Evolutionary conservation across 2,888 invertebrate species (phyloP), one percentile per base, ranked within the genome.

Genomic region (Chironomus riparius): DNA sequence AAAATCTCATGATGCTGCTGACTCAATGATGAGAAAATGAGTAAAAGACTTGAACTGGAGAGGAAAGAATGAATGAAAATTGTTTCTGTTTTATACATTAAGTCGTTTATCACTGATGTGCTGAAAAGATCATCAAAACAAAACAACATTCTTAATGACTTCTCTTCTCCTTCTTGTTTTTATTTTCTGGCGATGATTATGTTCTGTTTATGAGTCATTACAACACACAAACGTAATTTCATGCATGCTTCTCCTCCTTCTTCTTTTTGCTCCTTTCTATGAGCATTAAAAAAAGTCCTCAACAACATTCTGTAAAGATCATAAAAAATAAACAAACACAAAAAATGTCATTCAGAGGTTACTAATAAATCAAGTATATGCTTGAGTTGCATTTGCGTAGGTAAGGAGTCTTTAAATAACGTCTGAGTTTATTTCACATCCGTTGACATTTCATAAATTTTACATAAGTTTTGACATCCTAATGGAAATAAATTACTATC

Each of bases 21-120:
- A 38, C 38, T 38, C 38, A 56, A 56, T 15, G 18, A 18, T 18
- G 15, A 56, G 15, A 56, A 50, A 56, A 56, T 56, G 56, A 56
- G 56, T 7, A 15, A 13, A 21, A 21, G 21, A 68, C 38, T 13
- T 68, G 47, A 47, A 7, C 6, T 28, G 28, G 38, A 68, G 38
- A 68, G 68, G 28, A 28, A 15, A 28, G 47, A 38, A 21, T 21
- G 22, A 71, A 72, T 21, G 62, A 72, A 72, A 62, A 72, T 50
- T 22, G 56, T 56, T 68, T 72, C 72, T 72, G 72, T 62, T 72
- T 61, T 72, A 72, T 61, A 28, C 72, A 72, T 72, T 72, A 72
- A 72, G 72, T 72, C 62, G 62, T 72, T 72, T 62, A 38, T 65
- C 22, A 65, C 56, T 56, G 65, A 65, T 65, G 65, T 65, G 65